Conservation (phyloP, 2,113 vertebrate species). For the Rhinoptilus africanus region DNA sequence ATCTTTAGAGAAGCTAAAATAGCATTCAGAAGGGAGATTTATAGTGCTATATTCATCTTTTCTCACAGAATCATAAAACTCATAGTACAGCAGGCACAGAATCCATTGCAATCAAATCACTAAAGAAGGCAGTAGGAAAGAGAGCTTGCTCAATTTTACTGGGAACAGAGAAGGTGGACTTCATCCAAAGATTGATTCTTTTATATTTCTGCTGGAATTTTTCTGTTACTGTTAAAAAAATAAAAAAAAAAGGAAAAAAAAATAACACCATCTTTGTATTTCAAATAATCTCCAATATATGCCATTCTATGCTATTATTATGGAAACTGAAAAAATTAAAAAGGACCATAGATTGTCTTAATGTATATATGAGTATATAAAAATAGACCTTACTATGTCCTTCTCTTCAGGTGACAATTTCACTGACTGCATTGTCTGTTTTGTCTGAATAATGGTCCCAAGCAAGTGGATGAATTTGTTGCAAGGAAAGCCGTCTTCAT, state of each 20-base stretch:
- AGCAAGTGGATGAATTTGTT: neutral
- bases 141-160: slow-evolving; percentile 38
- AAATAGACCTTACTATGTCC: neutral
- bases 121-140: slow-evolving; percentile 35
- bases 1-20: slow-evolving; percentile 50
- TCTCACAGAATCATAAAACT: slow-evolving; percentile 46
- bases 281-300: neutral
- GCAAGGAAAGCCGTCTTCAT: neutral
- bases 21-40: slow-evolving; percentile 41
- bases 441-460: neutral
- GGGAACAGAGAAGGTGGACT: slow-evolving; percentile 8
- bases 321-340: neutral
- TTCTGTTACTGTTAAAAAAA: neutral
- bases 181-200: neutral
- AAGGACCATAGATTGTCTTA: neutral
- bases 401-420: neutral
- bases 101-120: slow-evolving; percentile 45
- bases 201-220: neutral
- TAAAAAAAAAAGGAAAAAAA: too few relatives aligned
- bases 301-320: neutral
- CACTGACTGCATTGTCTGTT: neutral
- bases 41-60: slow-evolving; percentile 26
- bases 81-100: slow-evolving; percentile 12
- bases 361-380: neutral
- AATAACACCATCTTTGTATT: neutral